Conservation (phyloP, 2,797 vertebrate species). For the Mormyrus proboscirostris region DNA sequence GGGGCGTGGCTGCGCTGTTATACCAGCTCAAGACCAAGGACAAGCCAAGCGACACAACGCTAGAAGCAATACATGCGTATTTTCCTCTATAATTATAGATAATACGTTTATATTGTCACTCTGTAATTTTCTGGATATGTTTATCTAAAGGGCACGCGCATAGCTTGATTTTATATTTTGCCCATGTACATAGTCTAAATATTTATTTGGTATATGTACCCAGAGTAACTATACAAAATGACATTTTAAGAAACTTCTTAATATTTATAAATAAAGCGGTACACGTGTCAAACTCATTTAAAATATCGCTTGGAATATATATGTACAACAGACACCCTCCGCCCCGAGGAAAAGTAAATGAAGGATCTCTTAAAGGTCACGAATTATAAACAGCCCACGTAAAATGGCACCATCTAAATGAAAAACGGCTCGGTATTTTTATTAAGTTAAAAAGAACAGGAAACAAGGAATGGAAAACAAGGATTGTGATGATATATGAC, state of each 20-base stretch:
- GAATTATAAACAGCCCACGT: background rate
- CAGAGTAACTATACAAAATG: background rate
- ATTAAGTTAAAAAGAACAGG: background rate
- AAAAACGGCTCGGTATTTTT: background rate
- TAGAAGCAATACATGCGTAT: background rate
- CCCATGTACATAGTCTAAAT: background rate
- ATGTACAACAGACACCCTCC: background rate
- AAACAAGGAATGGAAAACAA: background rate
- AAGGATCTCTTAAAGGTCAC: background rate
- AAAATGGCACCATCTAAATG: background rate
- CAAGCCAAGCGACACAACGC: background rate
- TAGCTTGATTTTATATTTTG: background rate
- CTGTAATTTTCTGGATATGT: background rate
- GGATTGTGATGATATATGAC: background rate
- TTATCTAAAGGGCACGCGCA: background rate
- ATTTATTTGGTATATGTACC: background rate
- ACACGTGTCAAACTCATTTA: background rate
- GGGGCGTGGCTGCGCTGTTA: background rate
- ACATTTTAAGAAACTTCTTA: background rate
- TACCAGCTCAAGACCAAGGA: background rate
- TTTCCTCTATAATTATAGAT: background rate
- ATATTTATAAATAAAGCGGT: background rate
- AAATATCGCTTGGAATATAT: background rate
- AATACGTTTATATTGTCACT: background rate
- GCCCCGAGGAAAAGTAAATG: background rate